A percentile compares a stretch with the other conserved stretches of the same genome.
Evolutionary conservation across 2,888 invertebrate species (phyloP).

Genomic region (Sinohyriopsis cumingii): DNA sequence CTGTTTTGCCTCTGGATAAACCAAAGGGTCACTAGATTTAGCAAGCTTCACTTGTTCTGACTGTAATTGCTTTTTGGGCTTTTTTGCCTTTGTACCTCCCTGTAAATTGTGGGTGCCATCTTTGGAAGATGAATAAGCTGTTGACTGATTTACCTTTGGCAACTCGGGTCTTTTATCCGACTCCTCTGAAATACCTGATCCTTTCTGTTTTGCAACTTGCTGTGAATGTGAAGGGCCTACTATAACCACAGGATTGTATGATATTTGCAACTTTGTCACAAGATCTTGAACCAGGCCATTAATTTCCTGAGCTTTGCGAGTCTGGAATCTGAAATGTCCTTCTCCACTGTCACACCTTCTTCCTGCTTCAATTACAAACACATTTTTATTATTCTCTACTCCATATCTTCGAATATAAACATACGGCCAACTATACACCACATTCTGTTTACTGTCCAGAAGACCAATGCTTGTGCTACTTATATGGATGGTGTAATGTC

Average conservation of each 20-base stretch:
- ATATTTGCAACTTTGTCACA: too few species aligned
- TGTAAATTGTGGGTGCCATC: background rate
- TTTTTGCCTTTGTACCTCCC: background rate
- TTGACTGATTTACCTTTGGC: too few species aligned
- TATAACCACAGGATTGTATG: too few species aligned
- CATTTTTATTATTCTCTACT: slow-evolving; percentile 22
- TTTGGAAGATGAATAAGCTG: too few species aligned
- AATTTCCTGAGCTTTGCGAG: slow-evolving; percentile 26
- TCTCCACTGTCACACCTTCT: slow-evolving; percentile 64
- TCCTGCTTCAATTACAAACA: slow-evolving; percentile 65
- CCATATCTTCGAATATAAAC: slow-evolving; percentile 62
- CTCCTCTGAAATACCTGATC: too few species aligned
- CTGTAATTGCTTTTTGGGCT: too few species aligned
- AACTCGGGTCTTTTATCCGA: too few species aligned
- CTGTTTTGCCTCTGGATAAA: slow-evolving; percentile 29
- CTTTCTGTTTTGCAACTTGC: too few species aligned
- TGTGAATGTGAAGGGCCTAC: too few species aligned
- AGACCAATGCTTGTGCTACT: too few species aligned
- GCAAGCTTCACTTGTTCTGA: too few species aligned
- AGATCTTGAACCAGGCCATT: slow-evolving; percentile 14
- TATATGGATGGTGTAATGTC: slow-evolving; percentile 12
- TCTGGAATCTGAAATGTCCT: slow-evolving; percentile 37
- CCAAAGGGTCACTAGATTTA: background rate
- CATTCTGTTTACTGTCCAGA: slow-evolving; percentile 16
- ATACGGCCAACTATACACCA: slow-evolving; percentile 58